Conservation (phyloP, 2,113 vertebrate species). For the Megalops atlanticus region DNA sequence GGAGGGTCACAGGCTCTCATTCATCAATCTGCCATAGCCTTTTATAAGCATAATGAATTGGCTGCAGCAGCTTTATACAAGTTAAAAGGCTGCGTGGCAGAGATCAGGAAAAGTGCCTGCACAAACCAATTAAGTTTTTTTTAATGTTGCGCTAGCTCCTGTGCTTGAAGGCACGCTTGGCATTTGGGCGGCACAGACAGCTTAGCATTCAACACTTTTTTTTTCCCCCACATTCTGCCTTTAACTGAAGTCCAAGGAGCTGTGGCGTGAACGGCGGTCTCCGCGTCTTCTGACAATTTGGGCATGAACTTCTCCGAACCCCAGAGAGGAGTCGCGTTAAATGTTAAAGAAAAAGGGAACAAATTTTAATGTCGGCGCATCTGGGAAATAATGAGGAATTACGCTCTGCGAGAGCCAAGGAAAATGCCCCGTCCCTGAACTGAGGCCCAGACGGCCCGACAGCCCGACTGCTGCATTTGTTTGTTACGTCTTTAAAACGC, state of each 20-base stretch:
- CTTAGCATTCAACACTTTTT: conserved; percentile 12
- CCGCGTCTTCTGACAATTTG: background rate
- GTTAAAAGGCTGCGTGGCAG: conserved; percentile 32
- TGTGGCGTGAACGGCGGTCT: conserved; percentile 2
- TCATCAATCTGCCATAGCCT: conserved; percentile 40
- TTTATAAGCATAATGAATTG: conserved; percentile 43
- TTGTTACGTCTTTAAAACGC: background rate
- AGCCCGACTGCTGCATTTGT: background rate
- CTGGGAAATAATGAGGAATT: conserved; percentile 3
- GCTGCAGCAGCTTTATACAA: conserved; percentile 32
- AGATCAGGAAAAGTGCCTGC: conserved; percentile 21
- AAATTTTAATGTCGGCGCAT: conserved; percentile 12
- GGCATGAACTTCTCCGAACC: background rate
- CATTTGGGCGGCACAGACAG: conserved; percentile 38
- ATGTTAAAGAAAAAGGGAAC: background rate
- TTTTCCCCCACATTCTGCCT: background rate
- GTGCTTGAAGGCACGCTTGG: conserved; percentile 33
- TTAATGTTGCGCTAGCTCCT: conserved; percentile 24
- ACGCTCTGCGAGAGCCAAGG: background rate
- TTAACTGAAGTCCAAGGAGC: background rate
- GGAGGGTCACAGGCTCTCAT: conserved; percentile 35
- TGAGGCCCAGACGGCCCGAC: background rate
- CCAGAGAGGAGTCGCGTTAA: background rate
- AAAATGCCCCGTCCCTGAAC: background rate
- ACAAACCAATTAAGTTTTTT: conserved; percentile 32